Evolutionary conservation across 2,888 invertebrate genomes (phyloP).

Genomic region (Antheraea assamensis): DNA sequence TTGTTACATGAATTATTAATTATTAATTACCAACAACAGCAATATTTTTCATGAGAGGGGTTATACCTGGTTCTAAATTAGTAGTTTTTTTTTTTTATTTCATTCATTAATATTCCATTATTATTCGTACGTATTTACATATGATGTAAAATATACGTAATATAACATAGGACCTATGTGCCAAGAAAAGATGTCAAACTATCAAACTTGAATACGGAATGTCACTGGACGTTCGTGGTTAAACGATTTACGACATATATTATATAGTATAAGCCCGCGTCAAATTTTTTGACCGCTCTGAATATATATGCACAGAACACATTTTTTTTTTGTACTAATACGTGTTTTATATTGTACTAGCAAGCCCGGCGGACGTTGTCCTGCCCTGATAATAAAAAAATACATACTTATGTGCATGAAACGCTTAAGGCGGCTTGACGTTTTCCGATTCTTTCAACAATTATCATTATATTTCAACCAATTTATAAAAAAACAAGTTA

Average conservation of each 20-base stretch:
- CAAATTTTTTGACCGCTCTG: too few species aligned
- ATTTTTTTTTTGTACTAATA: too few species aligned
- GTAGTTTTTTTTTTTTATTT: not conserved
- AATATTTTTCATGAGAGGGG: not conserved
- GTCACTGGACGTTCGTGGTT: not conserved
- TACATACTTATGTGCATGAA: too few species aligned
- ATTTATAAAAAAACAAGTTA: too few species aligned
- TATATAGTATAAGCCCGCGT: not conserved
- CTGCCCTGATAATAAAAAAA: too few species aligned
- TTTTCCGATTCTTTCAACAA: too few species aligned
- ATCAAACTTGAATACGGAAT: not conserved
- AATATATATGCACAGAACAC: too few species aligned
- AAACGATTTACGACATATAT: too few species aligned
- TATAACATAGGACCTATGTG: slow-evolving; percentile 47
- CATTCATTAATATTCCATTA: not conserved
- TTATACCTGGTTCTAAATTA: not conserved
- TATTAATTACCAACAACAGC: not conserved
- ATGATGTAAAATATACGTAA: slow-evolving; percentile 38
- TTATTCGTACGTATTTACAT: slow-evolving; percentile 1
- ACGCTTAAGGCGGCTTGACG: too few species aligned
- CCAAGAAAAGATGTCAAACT: slow-evolving; percentile 38
- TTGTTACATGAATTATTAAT: not conserved
- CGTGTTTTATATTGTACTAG: too few species aligned
- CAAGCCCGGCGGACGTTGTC: too few species aligned
- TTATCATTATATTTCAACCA: too few species aligned